phyloP scores from a whole-genome alignment of 2,888 invertebrate species.

The Drosophila melanosoma region DNA sequence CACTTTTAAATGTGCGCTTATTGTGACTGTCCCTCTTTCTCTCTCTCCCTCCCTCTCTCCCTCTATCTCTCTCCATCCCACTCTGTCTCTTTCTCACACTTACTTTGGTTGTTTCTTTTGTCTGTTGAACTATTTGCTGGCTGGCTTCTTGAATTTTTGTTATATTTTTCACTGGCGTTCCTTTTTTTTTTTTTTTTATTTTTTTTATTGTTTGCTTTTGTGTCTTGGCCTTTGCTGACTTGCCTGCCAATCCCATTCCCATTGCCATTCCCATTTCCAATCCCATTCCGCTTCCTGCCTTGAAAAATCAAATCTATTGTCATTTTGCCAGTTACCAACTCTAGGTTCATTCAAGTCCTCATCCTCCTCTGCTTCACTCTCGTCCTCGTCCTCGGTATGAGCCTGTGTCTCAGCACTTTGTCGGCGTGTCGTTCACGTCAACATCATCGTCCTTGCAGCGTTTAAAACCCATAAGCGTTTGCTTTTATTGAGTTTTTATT shows the following conservation, averaged over 20 bases:
- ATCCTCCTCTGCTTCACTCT: not conserved
- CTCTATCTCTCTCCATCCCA: not conserved
- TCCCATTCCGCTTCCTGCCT: constrained; percentile 57
- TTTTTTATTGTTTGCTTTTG: constrained; percentile 76
- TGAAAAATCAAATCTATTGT: constrained; percentile 78
- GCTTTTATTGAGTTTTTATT: constrained; percentile 80
- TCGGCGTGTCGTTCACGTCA: constrained; percentile 57
- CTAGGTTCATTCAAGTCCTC: constrained; percentile 46
- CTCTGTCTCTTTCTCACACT: constrained; percentile 7
- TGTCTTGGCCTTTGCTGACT: constrained; percentile 72
- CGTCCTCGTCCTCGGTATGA: constrained; percentile 20
- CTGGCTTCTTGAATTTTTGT: constrained; percentile 70
- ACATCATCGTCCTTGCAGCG: constrained; percentile 54
- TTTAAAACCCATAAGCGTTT: constrained; percentile 76
- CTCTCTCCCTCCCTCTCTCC: not conserved
- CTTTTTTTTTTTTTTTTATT: constrained; percentile 26
- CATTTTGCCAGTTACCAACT: constrained; percentile 73
- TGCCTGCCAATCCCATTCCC: constrained; percentile 23
- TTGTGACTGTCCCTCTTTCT: constrained; percentile 59
- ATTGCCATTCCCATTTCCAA: constrained; percentile 21
- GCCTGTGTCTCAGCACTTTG: constrained; percentile 51
- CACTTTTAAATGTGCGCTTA: constrained; percentile 81
- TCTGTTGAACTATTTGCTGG: constrained; percentile 75
- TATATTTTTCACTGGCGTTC: constrained; percentile 61
- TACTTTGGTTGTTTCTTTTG: constrained; percentile 58